Evolutionary conservation across 1,140 invertebrate genomes (phyloP), one percentile per base, ranked within the genome.

Genomic region (Luehdorfia chinensis): DNA sequence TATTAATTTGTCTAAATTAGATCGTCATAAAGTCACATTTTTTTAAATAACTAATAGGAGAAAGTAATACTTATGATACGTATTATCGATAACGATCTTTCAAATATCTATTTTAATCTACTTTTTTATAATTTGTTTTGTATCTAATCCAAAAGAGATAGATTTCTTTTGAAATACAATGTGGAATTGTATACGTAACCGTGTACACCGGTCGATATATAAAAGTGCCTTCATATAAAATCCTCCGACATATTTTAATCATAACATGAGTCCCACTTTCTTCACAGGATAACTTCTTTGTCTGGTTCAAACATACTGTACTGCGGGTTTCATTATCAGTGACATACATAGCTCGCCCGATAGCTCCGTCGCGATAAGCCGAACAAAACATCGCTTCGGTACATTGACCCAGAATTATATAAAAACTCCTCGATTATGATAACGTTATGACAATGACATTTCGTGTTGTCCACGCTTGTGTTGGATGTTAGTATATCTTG

Each of bases 331-430:
- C 59, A 50, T 57, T 81, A 83, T 86, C 79, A 69, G 67, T 86
- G 77, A 80, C 81, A 84, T 64, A 86, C 74, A 86, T 84, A 81
- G 71, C 72, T 48, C 37, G 45, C 50, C 63, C 60, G 75, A 76
- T 79, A 83, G 55, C 63, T 49, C 48, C 36, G 59, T 54, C 28
- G 49, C 60, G 78, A 86, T 85, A 84, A 79, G 67, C 60, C 64
- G 63, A 73, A 83, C 78, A 80, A 79, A 79, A 85, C 78, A 83
- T 68, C 69, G 67, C 51, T 56, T 71, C 73, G 75, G 81, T 83
- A 80, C 81, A 80, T 75, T 84, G 83, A 86, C 83, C 83, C 83
- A 86, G 62, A 77, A 79, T 84, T 83, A 84, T 80, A 83, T 83
- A 79, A 85, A 85, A 83, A 71, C 65, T 68, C 63, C 70, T 76